Evolutionary conservation across 2,113 vertebrate species (phyloP).

Genomic region (Theristicus caerulescens): DNA sequence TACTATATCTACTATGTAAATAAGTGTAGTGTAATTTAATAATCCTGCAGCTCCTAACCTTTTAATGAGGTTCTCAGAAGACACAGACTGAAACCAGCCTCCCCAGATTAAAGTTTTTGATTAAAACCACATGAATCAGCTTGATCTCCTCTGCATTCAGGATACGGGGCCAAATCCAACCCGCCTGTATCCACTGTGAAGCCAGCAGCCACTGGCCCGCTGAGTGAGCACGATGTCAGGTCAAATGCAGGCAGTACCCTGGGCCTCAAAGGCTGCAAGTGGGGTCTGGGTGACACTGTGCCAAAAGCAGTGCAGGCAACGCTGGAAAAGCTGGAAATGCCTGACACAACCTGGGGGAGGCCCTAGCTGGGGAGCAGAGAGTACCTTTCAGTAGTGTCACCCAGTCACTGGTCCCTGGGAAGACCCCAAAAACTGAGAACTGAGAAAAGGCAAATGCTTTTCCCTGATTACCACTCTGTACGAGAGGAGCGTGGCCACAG

Average conservation of each 20-base stretch:
- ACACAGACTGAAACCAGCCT: neutral
- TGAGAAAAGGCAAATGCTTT: neutral
- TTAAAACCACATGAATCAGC: conserved; percentile 3
- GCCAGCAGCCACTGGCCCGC: neutral
- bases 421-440: neutral
- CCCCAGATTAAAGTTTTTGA: neutral
- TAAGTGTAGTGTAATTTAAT: neutral
- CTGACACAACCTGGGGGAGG: neutral
- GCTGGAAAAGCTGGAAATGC: neutral
- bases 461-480: neutral
- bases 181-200: neutral
- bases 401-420: neutral
- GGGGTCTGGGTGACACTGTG: neutral
- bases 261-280: neutral
- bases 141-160: neutral
- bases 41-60: neutral
- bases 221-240: neutral
- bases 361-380: neutral
- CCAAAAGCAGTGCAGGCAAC: neutral
- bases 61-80: conserved; percentile 29
- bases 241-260: neutral
- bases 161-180: neutral
- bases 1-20: neutral
- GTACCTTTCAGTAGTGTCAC: neutral
- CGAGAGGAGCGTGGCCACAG: neutral